phyloP scores from a whole-genome alignment of 2,888 invertebrate genomes.

The Drosophila mayaguana region DNA sequence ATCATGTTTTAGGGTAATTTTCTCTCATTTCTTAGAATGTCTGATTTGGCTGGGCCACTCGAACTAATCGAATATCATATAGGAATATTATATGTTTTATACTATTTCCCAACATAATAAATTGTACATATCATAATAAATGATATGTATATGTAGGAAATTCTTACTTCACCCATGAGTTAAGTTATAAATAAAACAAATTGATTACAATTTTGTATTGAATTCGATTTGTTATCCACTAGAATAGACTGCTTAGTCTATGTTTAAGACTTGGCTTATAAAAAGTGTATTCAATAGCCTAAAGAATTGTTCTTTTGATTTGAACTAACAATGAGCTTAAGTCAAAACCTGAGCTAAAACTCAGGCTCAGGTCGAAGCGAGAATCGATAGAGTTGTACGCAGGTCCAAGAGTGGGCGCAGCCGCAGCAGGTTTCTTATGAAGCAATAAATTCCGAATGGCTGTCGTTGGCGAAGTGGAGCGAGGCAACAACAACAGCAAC shows the following conservation, averaged over 20 bases:
- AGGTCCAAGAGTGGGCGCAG: conserved; percentile 17
- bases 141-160: no score
- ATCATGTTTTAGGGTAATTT: no score
- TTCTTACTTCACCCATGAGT: no score
- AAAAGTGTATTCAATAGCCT: conserved; percentile 8
- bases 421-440: conserved; percentile 68
- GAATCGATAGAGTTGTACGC: conserved; percentile 40
- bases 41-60: no score
- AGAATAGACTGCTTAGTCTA: background rate
- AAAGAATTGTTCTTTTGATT: background rate
- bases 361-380: conserved; percentile 3
- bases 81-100: no score
- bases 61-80: no score
- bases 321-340: conserved; percentile 15
- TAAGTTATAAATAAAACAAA: background rate
- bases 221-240: background rate
- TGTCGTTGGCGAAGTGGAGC: conserved; percentile 40
- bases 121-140: no score
- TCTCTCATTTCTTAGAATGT: no score
- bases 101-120: no score
- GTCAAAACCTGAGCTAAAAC: background rate
- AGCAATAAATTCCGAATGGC: conserved; percentile 68
- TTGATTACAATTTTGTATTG: background rate
- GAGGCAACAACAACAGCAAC: conserved; percentile 38
- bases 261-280: no score